These are phyloP conservation scores for Ellobius talpinus DNA, from an alignment of 2,113 vertebrate genomes.

Conservation along the genomic window DNA sequence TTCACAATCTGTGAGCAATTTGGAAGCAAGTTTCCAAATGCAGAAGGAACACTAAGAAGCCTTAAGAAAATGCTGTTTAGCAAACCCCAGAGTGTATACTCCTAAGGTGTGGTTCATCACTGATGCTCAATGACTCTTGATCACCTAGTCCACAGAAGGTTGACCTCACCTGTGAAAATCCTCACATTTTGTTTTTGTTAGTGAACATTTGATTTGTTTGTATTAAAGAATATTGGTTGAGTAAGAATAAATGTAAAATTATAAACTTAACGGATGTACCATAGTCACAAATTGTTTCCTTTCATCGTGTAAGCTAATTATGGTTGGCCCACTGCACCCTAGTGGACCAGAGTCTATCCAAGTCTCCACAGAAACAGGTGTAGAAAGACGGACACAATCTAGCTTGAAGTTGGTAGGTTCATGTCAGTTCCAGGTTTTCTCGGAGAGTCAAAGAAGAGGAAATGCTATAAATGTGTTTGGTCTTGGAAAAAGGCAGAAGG, in stretches of 20 bases:
- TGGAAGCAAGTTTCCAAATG: conserved; percentile 54
- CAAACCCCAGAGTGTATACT: neutral
- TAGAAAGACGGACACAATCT: neutral
- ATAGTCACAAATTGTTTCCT: neutral
- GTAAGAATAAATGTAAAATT: neutral
- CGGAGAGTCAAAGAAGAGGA: neutral
- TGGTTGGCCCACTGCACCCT: neutral
- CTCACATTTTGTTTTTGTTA: neutral
- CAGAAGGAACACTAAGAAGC: conserved; percentile 20
- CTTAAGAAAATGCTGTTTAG: neutral
- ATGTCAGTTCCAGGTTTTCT: neutral
- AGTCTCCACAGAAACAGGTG: neutral
- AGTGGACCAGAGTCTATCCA: neutral
- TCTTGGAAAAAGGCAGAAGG: neutral
- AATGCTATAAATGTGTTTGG: neutral
- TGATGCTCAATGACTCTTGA: neutral
- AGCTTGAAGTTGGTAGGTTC: neutral
- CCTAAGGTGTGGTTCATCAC: neutral
- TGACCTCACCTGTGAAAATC: neutral
- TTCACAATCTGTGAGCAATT: conserved; percentile 70
- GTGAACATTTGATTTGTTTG: neutral
- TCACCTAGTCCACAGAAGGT: neutral
- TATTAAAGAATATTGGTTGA: neutral
- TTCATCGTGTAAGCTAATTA: neutral
- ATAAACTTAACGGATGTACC: neutral